Conservation (phyloP, 2,797 vertebrate genomes). For the Astyanax mexicanus region DNA sequence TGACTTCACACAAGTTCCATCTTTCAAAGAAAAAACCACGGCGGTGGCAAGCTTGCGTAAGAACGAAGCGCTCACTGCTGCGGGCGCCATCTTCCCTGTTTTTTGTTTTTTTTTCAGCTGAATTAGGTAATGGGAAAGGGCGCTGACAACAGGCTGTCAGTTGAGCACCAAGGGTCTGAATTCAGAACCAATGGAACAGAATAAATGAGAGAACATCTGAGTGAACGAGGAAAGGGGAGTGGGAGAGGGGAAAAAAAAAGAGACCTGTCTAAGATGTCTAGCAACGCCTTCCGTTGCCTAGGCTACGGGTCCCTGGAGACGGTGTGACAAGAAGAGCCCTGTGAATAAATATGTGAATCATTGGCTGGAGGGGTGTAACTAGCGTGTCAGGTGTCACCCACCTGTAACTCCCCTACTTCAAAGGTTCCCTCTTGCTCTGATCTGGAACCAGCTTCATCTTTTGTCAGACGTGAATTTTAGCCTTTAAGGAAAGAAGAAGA, state of each 20-base stretch:
- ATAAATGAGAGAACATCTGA: conserved; percentile 41
- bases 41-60: conserved; percentile 22
- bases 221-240: conserved; percentile 5
- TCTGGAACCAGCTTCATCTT: neutral
- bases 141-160: conserved; percentile 15
- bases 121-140: conserved; percentile 15
- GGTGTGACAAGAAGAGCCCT: conserved; percentile 24
- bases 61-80: conserved; percentile 11
- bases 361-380: conserved; percentile 48
- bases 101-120: conserved; percentile 12
- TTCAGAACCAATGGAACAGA: conserved; percentile 21
- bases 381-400: conserved; percentile 57
- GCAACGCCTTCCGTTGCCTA: conserved; percentile 64
- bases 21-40: conserved; percentile 28
- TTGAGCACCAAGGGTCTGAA: conserved; percentile 14
- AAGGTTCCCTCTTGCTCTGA: conserved; percentile 2
- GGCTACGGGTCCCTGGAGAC: conserved; percentile 63
- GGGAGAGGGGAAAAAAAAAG: conserved; percentile 3
- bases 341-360: conserved; percentile 55
- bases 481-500: neutral
- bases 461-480: no score
- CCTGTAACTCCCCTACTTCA: conserved; percentile 37
- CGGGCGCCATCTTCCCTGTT: conserved; percentile 10
- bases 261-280: conserved; percentile 42
- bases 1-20: conserved; percentile 26